phyloP scores from a whole-genome alignment of 2,113 vertebrate species.

The Strix aluco region DNA sequence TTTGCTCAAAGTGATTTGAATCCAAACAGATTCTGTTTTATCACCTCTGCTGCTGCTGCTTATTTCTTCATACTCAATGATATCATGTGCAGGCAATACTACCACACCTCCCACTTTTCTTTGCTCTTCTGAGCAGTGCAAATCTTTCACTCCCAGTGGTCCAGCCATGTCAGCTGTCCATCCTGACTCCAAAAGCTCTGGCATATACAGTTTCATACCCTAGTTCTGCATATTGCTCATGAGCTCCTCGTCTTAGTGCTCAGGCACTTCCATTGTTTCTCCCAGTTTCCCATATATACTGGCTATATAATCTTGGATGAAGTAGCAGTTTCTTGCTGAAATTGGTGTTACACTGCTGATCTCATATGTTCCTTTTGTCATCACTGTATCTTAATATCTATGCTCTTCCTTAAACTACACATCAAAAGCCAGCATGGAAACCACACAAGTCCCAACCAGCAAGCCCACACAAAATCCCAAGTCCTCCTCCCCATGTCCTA shows the following conservation, averaged over 20 bases:
- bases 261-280: background rate
- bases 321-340: background rate
- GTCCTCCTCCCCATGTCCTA: background rate
- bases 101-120: rapidly evolving
- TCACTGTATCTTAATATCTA: background rate
- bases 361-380: background rate
- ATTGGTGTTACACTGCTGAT: background rate
- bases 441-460: background rate
- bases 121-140: background rate
- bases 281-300: background rate
- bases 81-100: background rate
- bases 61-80: background rate
- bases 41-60: background rate
- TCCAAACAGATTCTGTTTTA: background rate
- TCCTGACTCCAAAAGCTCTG: background rate
- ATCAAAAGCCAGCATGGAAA: background rate
- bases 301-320: background rate
- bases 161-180: background rate
- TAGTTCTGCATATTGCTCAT: background rate
- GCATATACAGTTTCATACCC: background rate
- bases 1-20: background rate
- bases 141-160: background rate
- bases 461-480: background rate
- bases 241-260: background rate
- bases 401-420: background rate